Conservation (phyloP, 2,888 invertebrate species). For the Belgica antarctica region DNA sequence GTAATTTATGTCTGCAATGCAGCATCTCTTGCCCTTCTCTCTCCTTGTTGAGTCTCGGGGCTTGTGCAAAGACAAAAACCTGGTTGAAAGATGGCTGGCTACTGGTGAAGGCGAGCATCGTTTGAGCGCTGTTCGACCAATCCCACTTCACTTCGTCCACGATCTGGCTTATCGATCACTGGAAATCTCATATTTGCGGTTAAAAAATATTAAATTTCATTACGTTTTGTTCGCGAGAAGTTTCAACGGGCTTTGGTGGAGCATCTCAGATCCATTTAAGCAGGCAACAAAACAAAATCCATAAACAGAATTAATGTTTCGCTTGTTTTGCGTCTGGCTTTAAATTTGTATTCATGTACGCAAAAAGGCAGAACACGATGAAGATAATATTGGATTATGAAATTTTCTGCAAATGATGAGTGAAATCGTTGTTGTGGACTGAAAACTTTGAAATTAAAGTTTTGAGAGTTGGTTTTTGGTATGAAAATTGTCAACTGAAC, state of each 20-base stretch:
- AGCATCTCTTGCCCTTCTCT: neutral
- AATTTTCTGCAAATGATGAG: too few relatives aligned
- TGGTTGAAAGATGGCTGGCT: slow-evolving; percentile 18
- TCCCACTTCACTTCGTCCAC: neutral
- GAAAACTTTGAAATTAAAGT: too few relatives aligned
- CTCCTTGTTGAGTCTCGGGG: neutral
- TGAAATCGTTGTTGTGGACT: too few relatives aligned
- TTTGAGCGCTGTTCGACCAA: slow-evolving; percentile 12
- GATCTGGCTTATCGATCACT: slow-evolving; percentile 22
- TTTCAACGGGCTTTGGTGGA: neutral
- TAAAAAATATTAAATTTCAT: slow-evolving; percentile 27
- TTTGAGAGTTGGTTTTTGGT: too few relatives aligned
- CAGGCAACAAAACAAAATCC: neutral
- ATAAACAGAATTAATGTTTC: slow-evolving; percentile 15
- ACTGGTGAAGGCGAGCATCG: neutral
- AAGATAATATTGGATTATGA: too few relatives aligned
- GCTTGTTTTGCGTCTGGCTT: neutral
- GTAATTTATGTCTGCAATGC: slow-evolving; percentile 25
- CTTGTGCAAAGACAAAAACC: slow-evolving; percentile 10
- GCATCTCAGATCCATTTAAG: slow-evolving; percentile 17
- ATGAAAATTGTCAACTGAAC: too few relatives aligned
- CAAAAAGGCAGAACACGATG: too few relatives aligned
- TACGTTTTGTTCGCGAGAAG: neutral
- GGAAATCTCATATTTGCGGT: slow-evolving; percentile 16
- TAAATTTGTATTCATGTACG: neutral